Conservation (phyloP, 1,140 invertebrate species). For the Vollenhovia emeryi region DNA sequence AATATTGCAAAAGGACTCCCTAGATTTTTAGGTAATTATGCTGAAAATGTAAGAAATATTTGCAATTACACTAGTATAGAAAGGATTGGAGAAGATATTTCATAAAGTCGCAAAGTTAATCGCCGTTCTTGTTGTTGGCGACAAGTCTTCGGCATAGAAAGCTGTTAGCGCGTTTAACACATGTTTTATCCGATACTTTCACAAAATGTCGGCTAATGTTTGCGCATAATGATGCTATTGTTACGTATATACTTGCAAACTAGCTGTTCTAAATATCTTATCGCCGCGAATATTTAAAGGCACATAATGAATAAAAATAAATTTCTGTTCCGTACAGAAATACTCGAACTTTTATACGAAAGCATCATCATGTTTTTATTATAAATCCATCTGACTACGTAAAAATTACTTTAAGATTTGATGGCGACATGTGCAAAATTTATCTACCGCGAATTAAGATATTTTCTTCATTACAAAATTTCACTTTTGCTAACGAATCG, state of each 20-base stretch:
- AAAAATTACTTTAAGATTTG: not conserved
- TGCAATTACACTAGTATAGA: not conserved
- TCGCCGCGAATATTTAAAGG: not conserved
- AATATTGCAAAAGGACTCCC: not conserved
- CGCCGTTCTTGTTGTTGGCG: not conserved
- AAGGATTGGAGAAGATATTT: not conserved
- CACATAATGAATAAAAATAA: not conserved
- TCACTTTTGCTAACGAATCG: not conserved
- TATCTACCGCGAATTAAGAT: not conserved
- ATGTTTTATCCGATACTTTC: constrained; percentile 36
- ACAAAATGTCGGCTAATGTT: constrained; percentile 35
- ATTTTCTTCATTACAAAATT: not conserved
- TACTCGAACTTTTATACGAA: not conserved
- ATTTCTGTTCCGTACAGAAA: not conserved
- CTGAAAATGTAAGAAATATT: not conserved
- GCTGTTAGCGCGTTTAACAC: constrained; percentile 2
- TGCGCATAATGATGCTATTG: constrained; percentile 3
- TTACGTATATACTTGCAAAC: not conserved
- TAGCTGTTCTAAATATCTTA: not conserved
- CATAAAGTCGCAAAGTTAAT: not conserved
- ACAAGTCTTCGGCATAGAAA: not conserved
- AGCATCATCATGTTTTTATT: not conserved
- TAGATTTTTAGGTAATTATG: not conserved
- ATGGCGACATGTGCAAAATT: not conserved
- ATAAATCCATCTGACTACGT: not conserved